Evolutionary conservation across 2,113 vertebrate species (phyloP).

Genomic region (Siphamia tubifer): DNA sequence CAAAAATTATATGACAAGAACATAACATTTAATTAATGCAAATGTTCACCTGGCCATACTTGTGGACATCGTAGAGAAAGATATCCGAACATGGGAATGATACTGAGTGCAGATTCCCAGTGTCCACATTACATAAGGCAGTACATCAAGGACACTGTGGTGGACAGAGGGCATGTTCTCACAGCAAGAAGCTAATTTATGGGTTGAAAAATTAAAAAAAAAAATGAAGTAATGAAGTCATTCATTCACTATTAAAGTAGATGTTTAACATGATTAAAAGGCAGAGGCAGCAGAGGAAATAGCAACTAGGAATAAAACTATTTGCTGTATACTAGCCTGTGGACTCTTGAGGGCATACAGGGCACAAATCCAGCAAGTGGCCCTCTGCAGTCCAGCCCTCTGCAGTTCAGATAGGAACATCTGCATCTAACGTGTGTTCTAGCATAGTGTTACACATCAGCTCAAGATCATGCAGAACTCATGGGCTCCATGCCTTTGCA

Average conservation of each 20-base stretch:
- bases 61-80: constrained; percentile 14
- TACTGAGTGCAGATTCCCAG: constrained; percentile 55
- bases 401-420: constrained; percentile 12
- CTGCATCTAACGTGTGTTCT: constrained; percentile 16
- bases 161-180: constrained; percentile 54
- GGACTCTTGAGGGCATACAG: not conserved
- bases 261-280: constrained; percentile 1
- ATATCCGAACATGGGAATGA: constrained; percentile 62
- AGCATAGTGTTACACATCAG: not conserved
- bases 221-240: constrained; percentile 15
- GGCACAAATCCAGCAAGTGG: not conserved
- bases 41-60: constrained; percentile 48
- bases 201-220: constrained; percentile 35
- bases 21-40: constrained; percentile 1
- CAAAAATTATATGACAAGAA: not conserved
- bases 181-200: constrained; percentile 46
- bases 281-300: too few relatives aligned
- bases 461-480: constrained; percentile 20
- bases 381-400: not conserved
- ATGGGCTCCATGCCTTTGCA: constrained; percentile 12
- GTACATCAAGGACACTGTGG: constrained; percentile 16
- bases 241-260: constrained; percentile 5
- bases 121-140: constrained; percentile 34
- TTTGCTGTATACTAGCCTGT: not conserved
- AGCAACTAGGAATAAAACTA: not conserved